phyloP scores from a whole-genome alignment of 2,113 vertebrate genomes.

The Uria aalge region DNA sequence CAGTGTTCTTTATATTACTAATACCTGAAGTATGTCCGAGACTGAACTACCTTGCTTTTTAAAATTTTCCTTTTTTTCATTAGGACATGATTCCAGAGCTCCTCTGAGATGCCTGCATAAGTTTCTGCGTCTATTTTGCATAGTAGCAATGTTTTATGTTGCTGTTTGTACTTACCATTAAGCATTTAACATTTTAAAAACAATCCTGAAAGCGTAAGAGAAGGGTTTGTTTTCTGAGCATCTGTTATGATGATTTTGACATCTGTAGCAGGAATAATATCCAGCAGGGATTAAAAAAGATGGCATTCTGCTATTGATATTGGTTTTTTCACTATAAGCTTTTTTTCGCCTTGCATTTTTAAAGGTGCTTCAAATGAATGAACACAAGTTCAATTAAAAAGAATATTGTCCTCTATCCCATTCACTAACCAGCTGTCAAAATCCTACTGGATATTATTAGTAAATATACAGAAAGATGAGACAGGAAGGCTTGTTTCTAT shows the following conservation, averaged over 20 bases:
- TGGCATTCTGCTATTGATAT: background rate
- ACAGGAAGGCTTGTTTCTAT: slow-evolving; percentile 15
- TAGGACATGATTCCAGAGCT: background rate
- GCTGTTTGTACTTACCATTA: slow-evolving; percentile 53
- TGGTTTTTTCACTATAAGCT: background rate
- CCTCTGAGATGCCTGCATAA: background rate
- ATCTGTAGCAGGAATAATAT: background rate
- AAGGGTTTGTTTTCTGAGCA: background rate
- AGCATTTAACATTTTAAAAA: slow-evolving; percentile 3
- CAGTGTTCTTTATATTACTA: background rate
- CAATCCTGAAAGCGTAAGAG: background rate
- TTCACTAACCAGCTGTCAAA: background rate
- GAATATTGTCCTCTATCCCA: background rate
- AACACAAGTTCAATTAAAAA: background rate
- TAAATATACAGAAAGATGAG: slow-evolving; percentile 5
- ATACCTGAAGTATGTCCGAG: background rate
- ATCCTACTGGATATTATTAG: slow-evolving; percentile 26
- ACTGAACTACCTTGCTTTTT: background rate
- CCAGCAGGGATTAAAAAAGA: background rate
- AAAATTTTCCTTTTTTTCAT: background rate
- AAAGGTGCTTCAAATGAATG: background rate
- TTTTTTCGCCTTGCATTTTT: background rate
- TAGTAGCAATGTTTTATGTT: background rate
- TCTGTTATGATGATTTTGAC: background rate
- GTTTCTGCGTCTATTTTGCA: background rate